A percentile compares a stretch with the other conserved stretches of the same genome.
Conservation (phyloP, 2,888 invertebrate genomes). For the Erebia epiphron region DNA sequence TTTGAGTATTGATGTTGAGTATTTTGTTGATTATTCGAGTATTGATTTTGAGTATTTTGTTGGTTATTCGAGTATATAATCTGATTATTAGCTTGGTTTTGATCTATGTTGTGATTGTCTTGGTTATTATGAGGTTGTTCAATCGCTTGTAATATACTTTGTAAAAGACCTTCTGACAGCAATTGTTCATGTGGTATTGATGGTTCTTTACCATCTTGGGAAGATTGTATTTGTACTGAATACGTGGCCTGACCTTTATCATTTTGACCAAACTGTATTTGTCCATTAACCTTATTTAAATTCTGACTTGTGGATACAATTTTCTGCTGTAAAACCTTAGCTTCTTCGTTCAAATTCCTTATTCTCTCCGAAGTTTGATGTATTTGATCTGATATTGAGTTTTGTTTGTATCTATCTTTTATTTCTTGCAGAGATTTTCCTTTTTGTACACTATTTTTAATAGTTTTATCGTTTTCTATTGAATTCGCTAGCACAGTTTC, state of each 20-base stretch:
- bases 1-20: neutral
- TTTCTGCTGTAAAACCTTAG: slow-evolving; percentile 70
- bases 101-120: slow-evolving; percentile 24
- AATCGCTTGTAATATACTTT: slow-evolving; percentile 91
- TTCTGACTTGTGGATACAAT: slow-evolving; percentile 61
- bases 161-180: slow-evolving; percentile 89
- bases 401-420: slow-evolving; percentile 58
- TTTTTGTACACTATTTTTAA: slow-evolving; percentile 52
- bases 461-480: slow-evolving; percentile 53
- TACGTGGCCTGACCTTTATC: slow-evolving; percentile 80
- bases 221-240: slow-evolving; percentile 89
- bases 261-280: slow-evolving; percentile 26
- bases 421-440: slow-evolving; percentile 60
- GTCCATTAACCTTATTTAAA: slow-evolving; percentile 51
- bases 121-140: slow-evolving; percentile 83
- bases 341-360: slow-evolving; percentile 65
- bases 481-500: slow-evolving; percentile 59
- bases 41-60: slow-evolving; percentile 13
- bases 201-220: slow-evolving; percentile 77
- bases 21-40: neutral
- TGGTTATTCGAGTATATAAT: slow-evolving; percentile 8
- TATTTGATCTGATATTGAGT: slow-evolving; percentile 66
- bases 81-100: slow-evolving; percentile 22
- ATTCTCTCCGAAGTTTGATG: slow-evolving; percentile 71
- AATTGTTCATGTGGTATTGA: slow-evolving; percentile 88